Evolutionary conservation across 2,797 vertebrate genomes (phyloP), one percentile per base, ranked within the genome.

Genomic region (Chaetophractus vellerosus): DNA sequence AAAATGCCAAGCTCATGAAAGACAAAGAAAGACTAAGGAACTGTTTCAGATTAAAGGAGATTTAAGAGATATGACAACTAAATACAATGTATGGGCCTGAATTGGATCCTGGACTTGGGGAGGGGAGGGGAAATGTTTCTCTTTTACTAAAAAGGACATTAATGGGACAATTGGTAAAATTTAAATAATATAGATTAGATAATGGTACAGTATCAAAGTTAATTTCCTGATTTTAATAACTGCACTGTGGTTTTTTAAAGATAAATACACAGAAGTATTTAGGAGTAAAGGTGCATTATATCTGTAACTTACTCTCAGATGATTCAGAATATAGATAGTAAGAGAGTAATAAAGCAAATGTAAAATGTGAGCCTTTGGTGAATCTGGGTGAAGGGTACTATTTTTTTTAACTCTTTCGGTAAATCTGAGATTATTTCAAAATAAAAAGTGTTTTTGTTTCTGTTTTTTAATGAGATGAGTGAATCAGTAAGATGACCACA

Each of bases 1-100:
- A 91, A 93, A 96, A 76, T 64, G 59, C 68, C 92, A 94, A 96
- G 91, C 90, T 94, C 68, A 84, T n/a, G n/a, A n/a, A n/a, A n/a
- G n/a, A n/a, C n/a, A n/a, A n/a, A n/a, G n/a, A n/a, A n/a, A n/a
- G n/a, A n/a, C n/a, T n/a, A n/a, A n/a, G n/a, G n/a, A n/a, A n/a
- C n/a, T n/a, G n/a, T n/a, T n/a, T n/a, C n/a, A 91, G 82, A 91
- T 88, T 96, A 88, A 96, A 95, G 63, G 50, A 72, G 91, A 96
- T 79, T 92, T 91, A 95, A 80, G 48, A 96, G 79, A 96, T 71
- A 94, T 38, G 48, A 91, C 76, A 96, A 89, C 50, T 92, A 93
- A 95, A 87, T 50, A 80, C 23, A 83, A 95, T n/a, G 79, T 95
- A 86, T 94, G 93, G 92, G 86, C 81, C 86, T 86, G 80, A 83